phyloP scores from a whole-genome alignment of 1,140 invertebrate genomes.

The Polypedilum pembai region DNA sequence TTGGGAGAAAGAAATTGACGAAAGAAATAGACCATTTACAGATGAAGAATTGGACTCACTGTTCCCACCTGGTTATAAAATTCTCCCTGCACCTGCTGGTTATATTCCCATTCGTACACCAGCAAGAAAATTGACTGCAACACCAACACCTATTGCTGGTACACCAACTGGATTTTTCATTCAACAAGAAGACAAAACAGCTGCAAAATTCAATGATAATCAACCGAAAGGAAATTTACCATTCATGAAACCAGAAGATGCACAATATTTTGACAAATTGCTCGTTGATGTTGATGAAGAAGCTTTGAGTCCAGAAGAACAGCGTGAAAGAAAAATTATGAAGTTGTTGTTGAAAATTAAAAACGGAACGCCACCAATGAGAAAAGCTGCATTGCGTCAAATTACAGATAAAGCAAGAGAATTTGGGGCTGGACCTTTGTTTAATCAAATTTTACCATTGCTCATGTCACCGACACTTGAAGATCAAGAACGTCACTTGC shows the following conservation, averaged over 20 bases:
- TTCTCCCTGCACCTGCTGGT: slow-evolving; percentile 88
- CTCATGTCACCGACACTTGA: slow-evolving; percentile 99
- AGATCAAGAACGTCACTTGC: slow-evolving; percentile 96
- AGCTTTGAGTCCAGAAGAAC: slow-evolving; percentile 86
- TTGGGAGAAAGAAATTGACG: slow-evolving; percentile 99
- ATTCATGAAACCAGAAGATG: slow-evolving; percentile 99
- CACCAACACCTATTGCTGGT: slow-evolving; percentile 91
- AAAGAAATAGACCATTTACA: slow-evolving; percentile 88
- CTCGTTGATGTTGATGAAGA: slow-evolving; percentile 98
- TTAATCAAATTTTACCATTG: slow-evolving; percentile 97
- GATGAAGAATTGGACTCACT: slow-evolving; percentile 97
- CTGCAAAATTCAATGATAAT: slow-evolving; percentile 85
- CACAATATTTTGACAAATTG: slow-evolving; percentile 99
- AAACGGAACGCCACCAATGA: slow-evolving; percentile 98
- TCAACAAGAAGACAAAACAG: slow-evolving; percentile 70
- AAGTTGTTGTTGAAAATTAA: slow-evolving; percentile 97
- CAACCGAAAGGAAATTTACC: slow-evolving; percentile 95
- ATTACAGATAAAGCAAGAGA: slow-evolving; percentile 98
- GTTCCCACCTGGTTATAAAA: slow-evolving; percentile 97
- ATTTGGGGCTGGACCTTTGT: slow-evolving; percentile 95
- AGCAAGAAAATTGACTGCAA: slow-evolving; percentile 91
- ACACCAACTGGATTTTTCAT: slow-evolving; percentile 95
- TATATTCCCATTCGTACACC: slow-evolving; percentile 97
- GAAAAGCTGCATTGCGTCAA: slow-evolving; percentile 93
- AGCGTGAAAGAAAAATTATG: slow-evolving; percentile 99